Evolutionary conservation across 2,113 vertebrate genomes (phyloP).

Genomic region (Bagarius yarrelli): DNA sequence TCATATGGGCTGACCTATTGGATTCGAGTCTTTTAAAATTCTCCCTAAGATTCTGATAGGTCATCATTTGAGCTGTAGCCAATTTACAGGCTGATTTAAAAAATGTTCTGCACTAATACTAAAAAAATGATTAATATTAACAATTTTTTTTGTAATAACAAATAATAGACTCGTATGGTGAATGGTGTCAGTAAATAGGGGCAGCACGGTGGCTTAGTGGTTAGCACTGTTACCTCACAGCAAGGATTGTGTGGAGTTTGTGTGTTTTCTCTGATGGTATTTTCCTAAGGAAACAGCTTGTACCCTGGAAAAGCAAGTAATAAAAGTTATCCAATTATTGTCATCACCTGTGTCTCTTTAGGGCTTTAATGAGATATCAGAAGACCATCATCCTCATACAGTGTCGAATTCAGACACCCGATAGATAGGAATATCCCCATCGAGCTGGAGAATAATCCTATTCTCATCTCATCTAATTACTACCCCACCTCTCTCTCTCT

Average conservation of each 20-base stretch:
- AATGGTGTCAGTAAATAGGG: neutral
- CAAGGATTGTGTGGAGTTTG: too few relatives aligned
- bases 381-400: slow-evolving; percentile 40
- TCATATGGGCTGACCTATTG: too few relatives aligned
- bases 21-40: too few relatives aligned
- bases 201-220: too few relatives aligned
- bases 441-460: slow-evolving; percentile 54
- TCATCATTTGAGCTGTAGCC: neutral
- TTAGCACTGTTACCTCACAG: too few relatives aligned
- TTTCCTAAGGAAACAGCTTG: slow-evolving; percentile 22
- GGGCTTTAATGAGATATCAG: slow-evolving; percentile 38
- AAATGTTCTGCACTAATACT: neutral
- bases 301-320: slow-evolving; percentile 19
- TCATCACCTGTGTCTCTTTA: slow-evolving; percentile 28
- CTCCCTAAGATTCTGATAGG: neutral
- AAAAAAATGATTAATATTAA: too few relatives aligned
- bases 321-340: slow-evolving; percentile 40
- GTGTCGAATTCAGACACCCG: slow-evolving; percentile 55
- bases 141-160: neutral
- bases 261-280: slow-evolving; percentile 14
- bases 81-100: neutral
- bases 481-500: slow-evolving; percentile 6
- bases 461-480: slow-evolving; percentile 43
- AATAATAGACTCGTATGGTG: neutral
- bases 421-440: slow-evolving; percentile 45